Conservation (phyloP, 1,140 invertebrate genomes). For the Musca domestica region DNA sequence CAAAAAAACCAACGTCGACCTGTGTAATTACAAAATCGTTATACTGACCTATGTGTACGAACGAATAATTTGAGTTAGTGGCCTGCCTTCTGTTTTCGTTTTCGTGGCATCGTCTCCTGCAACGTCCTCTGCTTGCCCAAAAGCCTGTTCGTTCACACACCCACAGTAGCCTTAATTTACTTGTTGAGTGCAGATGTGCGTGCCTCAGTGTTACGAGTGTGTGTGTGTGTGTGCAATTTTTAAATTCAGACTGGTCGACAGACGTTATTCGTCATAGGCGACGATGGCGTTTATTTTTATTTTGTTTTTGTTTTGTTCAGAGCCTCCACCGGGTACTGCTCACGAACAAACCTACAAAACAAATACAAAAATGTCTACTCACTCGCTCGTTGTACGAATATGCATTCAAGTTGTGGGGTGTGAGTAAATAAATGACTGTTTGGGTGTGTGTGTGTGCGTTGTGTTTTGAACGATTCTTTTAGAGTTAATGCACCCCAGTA, state of each 20-base stretch:
- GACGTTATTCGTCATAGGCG: neutral
- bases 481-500: constrained; percentile 20
- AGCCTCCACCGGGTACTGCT: neutral
- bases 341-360: neutral
- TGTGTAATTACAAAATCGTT: neutral
- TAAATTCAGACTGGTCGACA: neutral
- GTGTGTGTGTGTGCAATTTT: neutral
- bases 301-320: neutral
- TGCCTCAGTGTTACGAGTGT: neutral
- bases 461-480: constrained; percentile 4
- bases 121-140: neutral
- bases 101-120: neutral
- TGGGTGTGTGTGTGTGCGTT: neutral
- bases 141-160: too few relatives aligned
- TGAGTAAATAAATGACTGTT: neutral
- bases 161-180: neutral
- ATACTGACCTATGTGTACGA: constrained; percentile 4
- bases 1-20: too few relatives aligned
- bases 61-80: neutral
- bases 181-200: constrained; percentile 9
- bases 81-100: too few relatives aligned
- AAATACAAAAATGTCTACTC: neutral
- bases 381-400: neutral
- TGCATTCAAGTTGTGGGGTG: neutral
- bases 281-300: neutral